Percentiles rank a stretch among this genome's conserved stretches.
Conservation (phyloP, 2,888 invertebrate genomes). For the Ischnura elegans region DNA sequence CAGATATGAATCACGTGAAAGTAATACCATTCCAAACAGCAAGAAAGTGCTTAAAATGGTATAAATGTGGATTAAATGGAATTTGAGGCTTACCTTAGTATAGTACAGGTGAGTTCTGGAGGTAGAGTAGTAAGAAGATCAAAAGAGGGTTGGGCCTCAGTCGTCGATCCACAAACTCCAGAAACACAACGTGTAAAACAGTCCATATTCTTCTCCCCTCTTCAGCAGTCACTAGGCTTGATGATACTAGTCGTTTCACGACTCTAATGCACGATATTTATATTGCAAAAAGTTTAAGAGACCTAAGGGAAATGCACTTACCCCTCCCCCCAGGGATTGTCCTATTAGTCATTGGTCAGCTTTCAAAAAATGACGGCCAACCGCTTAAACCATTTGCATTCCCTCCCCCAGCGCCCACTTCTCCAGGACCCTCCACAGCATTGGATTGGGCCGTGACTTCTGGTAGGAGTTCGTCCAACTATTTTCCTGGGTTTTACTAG, state of each 20-base stretch:
- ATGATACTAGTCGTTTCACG: neutral
- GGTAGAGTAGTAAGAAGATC: neutral
- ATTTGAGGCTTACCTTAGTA: neutral
- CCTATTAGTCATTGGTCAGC: neutral
- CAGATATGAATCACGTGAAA: no score
- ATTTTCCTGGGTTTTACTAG: no score
- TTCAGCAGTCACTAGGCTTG: neutral
- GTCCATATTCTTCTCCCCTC: neutral
- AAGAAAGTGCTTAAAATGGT: no score
- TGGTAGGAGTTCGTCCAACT: no score
- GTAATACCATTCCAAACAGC: no score
- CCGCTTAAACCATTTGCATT: neutral
- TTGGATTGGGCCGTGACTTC: no score
- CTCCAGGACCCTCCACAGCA: neutral
- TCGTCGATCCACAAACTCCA: neutral
- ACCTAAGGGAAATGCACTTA: no score
- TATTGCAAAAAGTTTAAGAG: no score
- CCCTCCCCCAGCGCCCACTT: neutral
- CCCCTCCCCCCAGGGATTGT: neutral
- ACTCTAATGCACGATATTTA: no score
- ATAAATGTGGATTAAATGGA: no score
- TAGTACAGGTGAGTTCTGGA: neutral
- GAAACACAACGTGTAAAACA: neutral
- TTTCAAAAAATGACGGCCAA: neutral
- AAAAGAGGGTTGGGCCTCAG: neutral